Evolutionary conservation across 2,113 vertebrate genomes (phyloP).

Genomic region (Crotalus viridis): DNA sequence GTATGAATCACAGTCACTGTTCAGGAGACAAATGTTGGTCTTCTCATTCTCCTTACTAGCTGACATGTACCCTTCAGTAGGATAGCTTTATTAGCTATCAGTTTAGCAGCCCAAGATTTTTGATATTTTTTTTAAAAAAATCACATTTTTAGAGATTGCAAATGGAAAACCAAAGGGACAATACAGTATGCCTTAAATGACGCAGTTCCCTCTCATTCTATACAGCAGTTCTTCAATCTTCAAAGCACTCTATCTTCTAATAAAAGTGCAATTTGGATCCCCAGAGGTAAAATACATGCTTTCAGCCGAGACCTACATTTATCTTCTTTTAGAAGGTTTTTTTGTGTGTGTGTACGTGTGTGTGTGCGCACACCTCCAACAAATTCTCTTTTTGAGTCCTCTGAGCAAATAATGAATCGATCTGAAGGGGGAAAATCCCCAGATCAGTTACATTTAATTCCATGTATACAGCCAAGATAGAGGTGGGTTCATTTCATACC

Average conservation of each 20-base stretch:
- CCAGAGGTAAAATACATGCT: neutral
- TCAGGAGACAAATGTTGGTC: neutral
- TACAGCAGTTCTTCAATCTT: neutral
- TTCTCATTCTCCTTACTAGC: neutral
- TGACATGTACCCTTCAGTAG: neutral
- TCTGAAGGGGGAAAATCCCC: neutral
- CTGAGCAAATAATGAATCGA: neutral
- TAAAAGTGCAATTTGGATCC: neutral
- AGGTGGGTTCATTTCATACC: constrained; percentile 70
- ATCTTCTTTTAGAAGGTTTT: neutral
- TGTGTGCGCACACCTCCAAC: neutral
- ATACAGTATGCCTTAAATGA: neutral
- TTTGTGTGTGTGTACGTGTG: neutral
- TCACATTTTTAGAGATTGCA: neutral
- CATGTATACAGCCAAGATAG: neutral
- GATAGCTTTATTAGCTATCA: neutral
- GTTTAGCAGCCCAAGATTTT: neutral
- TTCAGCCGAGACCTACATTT: constrained; percentile 22
- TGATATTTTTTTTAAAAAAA: neutral
- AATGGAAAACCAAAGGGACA: neutral
- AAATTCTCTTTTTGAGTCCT: neutral
- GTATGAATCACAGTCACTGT: neutral
- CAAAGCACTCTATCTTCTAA: neutral
- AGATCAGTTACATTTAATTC: constrained; percentile 4
- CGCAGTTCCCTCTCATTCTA: neutral